phyloP scores from a whole-genome alignment of 1,140 invertebrate species.

The Eriosoma lanigerum region DNA sequence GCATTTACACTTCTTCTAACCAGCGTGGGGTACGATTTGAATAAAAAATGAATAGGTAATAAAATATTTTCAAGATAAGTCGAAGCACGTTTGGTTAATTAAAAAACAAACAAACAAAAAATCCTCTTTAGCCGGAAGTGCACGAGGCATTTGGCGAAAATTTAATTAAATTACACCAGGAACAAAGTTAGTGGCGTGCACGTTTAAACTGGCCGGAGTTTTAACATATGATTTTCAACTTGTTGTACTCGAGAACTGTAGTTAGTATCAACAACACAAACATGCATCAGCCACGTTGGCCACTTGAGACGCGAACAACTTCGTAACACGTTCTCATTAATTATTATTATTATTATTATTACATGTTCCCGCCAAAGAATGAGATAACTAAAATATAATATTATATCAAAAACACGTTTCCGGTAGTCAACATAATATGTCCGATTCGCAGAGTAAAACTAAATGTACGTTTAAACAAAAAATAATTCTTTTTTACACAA shows the following conservation, averaged over 20 bases:
- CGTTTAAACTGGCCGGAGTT: background rate
- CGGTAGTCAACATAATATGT: background rate
- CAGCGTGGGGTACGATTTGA: background rate
- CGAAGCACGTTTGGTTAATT: constrained; percentile 31
- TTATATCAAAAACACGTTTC: too few species aligned
- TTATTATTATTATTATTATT: too few species aligned
- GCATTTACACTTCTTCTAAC: constrained; percentile 1
- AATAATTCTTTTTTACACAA: too few species aligned
- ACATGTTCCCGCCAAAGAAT: background rate
- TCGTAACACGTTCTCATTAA: background rate
- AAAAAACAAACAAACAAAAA: too few species aligned
- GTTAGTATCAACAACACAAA: too few species aligned
- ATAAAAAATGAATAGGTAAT: constrained; percentile 10
- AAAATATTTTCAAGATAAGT: constrained; percentile 11
- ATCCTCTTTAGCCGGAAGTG: background rate
- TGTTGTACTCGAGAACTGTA: too few species aligned
- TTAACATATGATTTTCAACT: background rate
- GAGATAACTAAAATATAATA: background rate
- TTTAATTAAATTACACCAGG: background rate
- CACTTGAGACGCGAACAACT: constrained; percentile 22
- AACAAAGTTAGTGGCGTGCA: background rate
- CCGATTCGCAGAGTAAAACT: too few species aligned
- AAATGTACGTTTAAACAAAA: too few species aligned
- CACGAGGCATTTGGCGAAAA: background rate
- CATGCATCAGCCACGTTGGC: background rate